Evolutionary conservation across 2,797 vertebrate species (phyloP), one percentile per base, ranked within the genome.

Genomic region (Ispidina picta): DNA sequence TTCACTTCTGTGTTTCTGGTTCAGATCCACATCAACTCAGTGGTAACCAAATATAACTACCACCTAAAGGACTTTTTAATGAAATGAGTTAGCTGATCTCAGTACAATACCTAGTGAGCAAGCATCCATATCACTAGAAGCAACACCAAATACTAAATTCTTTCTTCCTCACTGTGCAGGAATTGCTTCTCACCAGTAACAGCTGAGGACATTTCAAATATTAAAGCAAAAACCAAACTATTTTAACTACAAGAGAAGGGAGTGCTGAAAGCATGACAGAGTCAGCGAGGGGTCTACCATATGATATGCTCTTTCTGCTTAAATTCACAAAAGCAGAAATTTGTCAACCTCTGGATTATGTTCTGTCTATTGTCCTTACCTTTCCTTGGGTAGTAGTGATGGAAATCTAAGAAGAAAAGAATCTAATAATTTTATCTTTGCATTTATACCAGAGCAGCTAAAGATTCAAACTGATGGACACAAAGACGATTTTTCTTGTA

Each of bases 1-100:
- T 97, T 96, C 80, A 93, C 88, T 96, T 95, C 66, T 86, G 58
- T 83, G 88, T 88, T 93, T 95, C 90, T 95, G 92, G 89, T 96
- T 93, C 94, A 93, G 92, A 93, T 93, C 69, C 92, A 84, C 81
- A 93, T 88, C 88, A 94, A 65, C 82, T 88, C 46, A 19, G 82
- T 88, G 70, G 82, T 94, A 93, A 94, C 94, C 86, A 92, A 93
- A 94, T 82, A 88, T 62, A 94, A 92, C 92, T 87, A 89, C 74
- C 80, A 95, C 80, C 84, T 93, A 94, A 93, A 94, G 31, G 58
- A 94, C 55, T 65, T 92, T 71, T 89, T 68, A 93, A 90, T 91
- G 63, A 95, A 94, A 90, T 84, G 43, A 92, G 39, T 82, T 84
- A 83, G 88, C 43, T 77, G 39, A 82, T 88, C 31, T 88, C 78